Evolutionary conservation across 1,140 invertebrate species (phyloP), one percentile per base, ranked within the genome.

Genomic region (Gonatopus flavifemur): DNA sequence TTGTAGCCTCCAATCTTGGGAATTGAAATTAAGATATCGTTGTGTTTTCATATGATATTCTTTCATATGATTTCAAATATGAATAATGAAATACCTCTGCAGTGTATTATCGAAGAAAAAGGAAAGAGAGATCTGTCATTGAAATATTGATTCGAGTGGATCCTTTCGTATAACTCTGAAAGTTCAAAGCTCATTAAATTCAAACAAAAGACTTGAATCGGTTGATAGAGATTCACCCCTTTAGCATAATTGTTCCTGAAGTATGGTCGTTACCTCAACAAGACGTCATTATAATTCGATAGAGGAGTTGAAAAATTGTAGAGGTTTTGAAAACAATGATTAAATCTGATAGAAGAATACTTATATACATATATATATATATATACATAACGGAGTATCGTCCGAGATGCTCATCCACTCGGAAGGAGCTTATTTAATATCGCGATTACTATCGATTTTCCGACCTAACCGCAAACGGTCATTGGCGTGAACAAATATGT

Each of bases 371-470:
- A 28, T 28, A 28, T 28, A 28, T 28, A 28, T 28, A 28, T 28
- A 28, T 28, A 28, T 28, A 28, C 6, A 28, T 28, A 7, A 12
- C 12, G 12, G 25, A 7, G 25, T 12, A 28, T 28, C 6, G 25
- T 6, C 25, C 25, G 25, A 7, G 25, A 7, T 7, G 6, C 6
- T 28, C 6, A 7, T 7, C 25, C 6, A 7, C 25, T 28, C 16
- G 24, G 42, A 32, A 20, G 21, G 35, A 52, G 28, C 35, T 52
- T 52, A 52, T 46, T 46, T 47, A 46, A 47, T 55, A n/a, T n/a
- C 49, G 49, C 47, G 43, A 63, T 58, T 58, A 45, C 57, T 49
- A 61, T 61, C 52, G 57, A 63, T 66, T 61, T 52, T 40, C 35
- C 43, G 33, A 32, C 35, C 33, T 28, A 52, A 53, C 47, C 41